A percentile compares a stretch with the other conserved stretches of the same genome.
phyloP scores from a whole-genome alignment of 2,113 vertebrate genomes.

The Tragelaphus strepsiceros region DNA sequence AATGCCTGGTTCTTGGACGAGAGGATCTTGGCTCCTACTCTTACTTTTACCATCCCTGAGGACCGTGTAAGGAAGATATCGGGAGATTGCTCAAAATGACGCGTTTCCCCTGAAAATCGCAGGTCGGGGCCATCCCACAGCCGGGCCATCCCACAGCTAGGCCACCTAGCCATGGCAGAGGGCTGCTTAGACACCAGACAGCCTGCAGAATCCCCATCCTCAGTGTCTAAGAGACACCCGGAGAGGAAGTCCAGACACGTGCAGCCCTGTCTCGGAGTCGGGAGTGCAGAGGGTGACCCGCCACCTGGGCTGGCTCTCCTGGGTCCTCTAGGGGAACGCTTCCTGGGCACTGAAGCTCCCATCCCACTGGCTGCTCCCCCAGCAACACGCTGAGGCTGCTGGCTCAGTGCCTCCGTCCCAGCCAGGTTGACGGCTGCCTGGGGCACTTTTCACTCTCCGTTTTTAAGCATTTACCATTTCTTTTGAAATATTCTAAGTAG shows the following conservation, averaged over 20 bases:
- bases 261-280: neutral
- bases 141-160: neutral
- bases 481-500: slow-evolving; percentile 57
- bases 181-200: neutral
- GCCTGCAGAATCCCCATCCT: neutral
- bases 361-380: neutral
- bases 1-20: neutral
- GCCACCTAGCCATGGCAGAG: neutral
- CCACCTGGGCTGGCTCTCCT: neutral
- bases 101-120: neutral
- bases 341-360: neutral
- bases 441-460: neutral
- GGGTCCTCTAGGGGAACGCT: neutral
- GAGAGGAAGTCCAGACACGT: neutral
- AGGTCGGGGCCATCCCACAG: neutral
- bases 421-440: slow-evolving; percentile 9
- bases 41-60: neutral
- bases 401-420: neutral
- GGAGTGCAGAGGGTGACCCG: neutral
- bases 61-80: neutral
- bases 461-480: slow-evolving; percentile 39
- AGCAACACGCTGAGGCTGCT: rapidly evolving
- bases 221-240: neutral
- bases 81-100: neutral
- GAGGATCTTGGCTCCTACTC: neutral